A percentile compares a stretch with the other conserved stretches of the same genome.
Conservation (phyloP, 1,140 invertebrate genomes). For the Globodera ellingtonae region DNA sequence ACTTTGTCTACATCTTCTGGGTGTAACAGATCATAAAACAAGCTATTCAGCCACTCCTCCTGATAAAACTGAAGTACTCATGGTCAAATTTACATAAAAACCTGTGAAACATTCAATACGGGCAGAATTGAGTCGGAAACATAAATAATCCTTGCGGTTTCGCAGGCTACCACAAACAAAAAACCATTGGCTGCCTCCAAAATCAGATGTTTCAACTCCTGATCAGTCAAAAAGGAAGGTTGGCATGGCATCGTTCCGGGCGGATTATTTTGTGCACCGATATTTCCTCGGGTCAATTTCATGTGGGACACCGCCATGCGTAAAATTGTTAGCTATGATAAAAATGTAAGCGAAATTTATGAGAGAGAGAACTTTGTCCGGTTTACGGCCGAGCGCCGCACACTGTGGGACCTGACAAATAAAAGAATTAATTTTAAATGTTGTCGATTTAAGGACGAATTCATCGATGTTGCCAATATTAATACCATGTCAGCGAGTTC, state of each 20-base stretch:
- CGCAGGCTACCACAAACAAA: constrained; percentile 96
- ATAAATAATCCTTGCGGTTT: constrained; percentile 93
- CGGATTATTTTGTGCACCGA: background rate
- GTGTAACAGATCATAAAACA: constrained; percentile 92
- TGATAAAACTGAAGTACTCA: constrained; percentile 66
- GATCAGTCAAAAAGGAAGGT: constrained; percentile 96
- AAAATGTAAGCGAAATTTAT: background rate
- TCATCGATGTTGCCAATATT: too few species aligned
- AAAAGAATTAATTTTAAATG: background rate
- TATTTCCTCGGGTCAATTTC: constrained; percentile 73
- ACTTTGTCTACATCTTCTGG: constrained; percentile 95
- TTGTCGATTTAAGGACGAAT: background rate
- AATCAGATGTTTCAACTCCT: constrained; percentile 97
- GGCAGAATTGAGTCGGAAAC: constrained; percentile 97
- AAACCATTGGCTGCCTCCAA: constrained; percentile 98
- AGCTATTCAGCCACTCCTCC: constrained; percentile 94
- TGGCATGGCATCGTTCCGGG: constrained; percentile 84
- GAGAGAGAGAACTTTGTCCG: constrained; percentile 64
- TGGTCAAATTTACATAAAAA: constrained; percentile 51
- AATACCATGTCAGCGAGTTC: constrained; percentile 94
- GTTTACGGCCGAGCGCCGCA: constrained; percentile 91
- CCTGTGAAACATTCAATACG: constrained; percentile 90
- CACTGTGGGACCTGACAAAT: constrained; percentile 79
- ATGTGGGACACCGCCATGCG: constrained; percentile 99
- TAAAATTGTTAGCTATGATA: constrained; percentile 84